Evolutionary conservation across 2,113 vertebrate genomes (phyloP).

Genomic region (Athene cunicularia): DNA sequence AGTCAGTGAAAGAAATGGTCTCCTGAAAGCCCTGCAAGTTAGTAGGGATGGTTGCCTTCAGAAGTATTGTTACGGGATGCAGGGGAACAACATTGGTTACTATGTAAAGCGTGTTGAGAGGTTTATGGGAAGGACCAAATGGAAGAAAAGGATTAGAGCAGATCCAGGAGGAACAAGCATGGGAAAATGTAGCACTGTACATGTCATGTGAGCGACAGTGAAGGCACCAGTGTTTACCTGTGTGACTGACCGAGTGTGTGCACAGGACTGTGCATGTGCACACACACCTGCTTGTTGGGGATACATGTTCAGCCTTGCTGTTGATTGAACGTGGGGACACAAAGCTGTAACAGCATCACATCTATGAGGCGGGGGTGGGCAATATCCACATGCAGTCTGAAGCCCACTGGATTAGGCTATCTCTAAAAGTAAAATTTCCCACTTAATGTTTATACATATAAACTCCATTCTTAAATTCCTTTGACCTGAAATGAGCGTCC

Average conservation of each 20-base stretch:
- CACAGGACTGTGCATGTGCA: accelerated
- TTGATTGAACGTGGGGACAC: background rate
- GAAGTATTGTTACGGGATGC: background rate
- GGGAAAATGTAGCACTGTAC: background rate
- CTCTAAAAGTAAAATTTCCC: background rate
- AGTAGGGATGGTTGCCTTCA: background rate
- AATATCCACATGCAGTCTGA: background rate
- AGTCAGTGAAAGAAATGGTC: background rate
- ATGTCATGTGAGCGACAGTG: background rate
- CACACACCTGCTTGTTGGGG: accelerated
- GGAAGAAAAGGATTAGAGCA: background rate
- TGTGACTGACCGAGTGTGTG: accelerated
- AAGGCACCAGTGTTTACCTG: background rate
- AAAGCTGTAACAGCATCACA: background rate
- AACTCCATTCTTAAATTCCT: background rate
- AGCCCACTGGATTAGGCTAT: background rate
- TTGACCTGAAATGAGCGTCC: background rate
- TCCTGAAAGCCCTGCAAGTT: background rate
- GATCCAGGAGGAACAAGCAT: background rate
- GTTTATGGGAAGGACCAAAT: background rate
- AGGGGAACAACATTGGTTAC: background rate
- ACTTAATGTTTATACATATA: background rate
- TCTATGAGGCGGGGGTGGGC: background rate
- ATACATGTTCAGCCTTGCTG: background rate
- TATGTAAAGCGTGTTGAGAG: background rate